phyloP scores from a whole-genome alignment of 1,140 invertebrate species.

The Tribolium madens region DNA sequence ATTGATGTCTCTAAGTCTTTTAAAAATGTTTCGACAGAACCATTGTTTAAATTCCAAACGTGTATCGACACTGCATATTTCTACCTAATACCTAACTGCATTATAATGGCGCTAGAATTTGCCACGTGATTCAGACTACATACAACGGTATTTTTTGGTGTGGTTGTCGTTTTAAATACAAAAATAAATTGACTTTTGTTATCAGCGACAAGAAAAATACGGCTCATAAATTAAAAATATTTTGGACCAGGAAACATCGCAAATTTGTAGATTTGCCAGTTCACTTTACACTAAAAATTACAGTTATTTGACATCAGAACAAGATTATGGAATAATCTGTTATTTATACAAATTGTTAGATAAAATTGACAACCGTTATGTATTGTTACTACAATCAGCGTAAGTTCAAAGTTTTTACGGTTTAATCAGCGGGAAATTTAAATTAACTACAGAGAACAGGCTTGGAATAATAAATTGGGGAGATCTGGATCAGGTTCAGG shows the following conservation, averaged over 20 bases:
- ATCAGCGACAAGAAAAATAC: constrained; percentile 3
- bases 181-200: constrained; percentile 7
- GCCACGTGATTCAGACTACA: constrained; percentile 21
- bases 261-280: background rate
- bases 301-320: background rate
- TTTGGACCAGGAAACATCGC: background rate
- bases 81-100: constrained; percentile 30
- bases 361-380: background rate
- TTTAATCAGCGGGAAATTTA: background rate
- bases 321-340: background rate
- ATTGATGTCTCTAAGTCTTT: background rate
- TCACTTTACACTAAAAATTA: background rate
- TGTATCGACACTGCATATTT: constrained; percentile 20
- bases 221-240: background rate
- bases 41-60: constrained; percentile 22
- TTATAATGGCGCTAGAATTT: constrained; percentile 32
- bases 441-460: background rate
- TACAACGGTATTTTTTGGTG: constrained; percentile 19
- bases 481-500: background rate
- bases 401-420: background rate
- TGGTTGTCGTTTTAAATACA: background rate
- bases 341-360: no score
- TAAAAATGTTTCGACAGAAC: constrained; percentile 15
- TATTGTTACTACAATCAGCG: background rate
- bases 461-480: background rate